Evolutionary conservation across 2,113 vertebrate genomes (phyloP).

Genomic region (Eulemur rufifrons): DNA sequence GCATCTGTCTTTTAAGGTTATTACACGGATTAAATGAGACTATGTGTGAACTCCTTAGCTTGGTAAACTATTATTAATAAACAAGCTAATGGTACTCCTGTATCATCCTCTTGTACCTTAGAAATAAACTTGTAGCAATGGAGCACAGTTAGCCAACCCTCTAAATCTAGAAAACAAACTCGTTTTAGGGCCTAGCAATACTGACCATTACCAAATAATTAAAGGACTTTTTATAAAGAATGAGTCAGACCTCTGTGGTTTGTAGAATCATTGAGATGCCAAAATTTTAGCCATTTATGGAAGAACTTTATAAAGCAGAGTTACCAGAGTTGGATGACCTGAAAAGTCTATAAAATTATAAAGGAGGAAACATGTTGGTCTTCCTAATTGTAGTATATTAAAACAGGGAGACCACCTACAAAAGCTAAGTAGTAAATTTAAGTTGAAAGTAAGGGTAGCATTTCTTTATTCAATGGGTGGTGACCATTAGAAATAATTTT

Average conservation of each 20-base stretch:
- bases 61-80: not conserved
- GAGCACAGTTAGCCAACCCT: not conserved
- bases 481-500: not conserved
- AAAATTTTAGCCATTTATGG: not conserved
- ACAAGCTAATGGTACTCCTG: not conserved
- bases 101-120: not conserved
- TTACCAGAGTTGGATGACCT: slow-evolving; percentile 6
- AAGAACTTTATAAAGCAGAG: not conserved
- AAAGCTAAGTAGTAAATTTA: slow-evolving; percentile 19
- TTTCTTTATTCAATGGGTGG: not conserved
- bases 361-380: not conserved
- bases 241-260: not conserved
- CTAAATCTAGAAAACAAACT: not conserved
- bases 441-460: not conserved
- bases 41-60: not conserved
- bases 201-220: not conserved
- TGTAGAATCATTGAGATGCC: not conserved
- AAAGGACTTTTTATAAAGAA: not conserved
- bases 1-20: not conserved
- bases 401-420: not conserved
- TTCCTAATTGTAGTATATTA: not conserved
- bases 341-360: not conserved
- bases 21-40: not conserved
- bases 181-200: not conserved
- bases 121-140: not conserved